phyloP scores from a whole-genome alignment of 2,888 invertebrate species.

The Rhingia campestris region DNA sequence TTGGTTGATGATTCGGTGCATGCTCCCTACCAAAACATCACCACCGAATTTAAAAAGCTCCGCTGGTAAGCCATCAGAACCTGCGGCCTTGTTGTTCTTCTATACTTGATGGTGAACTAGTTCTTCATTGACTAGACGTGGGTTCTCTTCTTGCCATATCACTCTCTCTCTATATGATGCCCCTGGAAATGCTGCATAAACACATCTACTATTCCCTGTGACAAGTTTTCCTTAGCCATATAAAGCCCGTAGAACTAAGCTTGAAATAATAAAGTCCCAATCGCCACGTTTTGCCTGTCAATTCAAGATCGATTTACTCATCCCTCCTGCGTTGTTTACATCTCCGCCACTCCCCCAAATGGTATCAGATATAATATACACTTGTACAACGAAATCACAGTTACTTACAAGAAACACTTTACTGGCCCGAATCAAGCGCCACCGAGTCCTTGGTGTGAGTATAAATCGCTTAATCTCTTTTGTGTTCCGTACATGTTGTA shows the following conservation, averaged over 20 bases:
- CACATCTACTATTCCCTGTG: too few species aligned
- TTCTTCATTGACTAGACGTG: too few species aligned
- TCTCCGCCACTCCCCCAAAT: slow-evolving; percentile 38
- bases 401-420: slow-evolving; percentile 66
- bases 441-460: slow-evolving; percentile 34
- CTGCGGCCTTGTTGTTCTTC: too few species aligned
- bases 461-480: slow-evolving; percentile 74
- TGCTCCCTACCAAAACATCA: too few species aligned
- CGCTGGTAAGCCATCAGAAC: too few species aligned
- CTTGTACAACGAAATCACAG: slow-evolving; percentile 56
- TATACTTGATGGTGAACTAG: too few species aligned
- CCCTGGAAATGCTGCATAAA: too few species aligned
- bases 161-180: too few species aligned
- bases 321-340: slow-evolving; percentile 17
- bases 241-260: slow-evolving; percentile 45
- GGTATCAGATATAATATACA: slow-evolving; percentile 8
- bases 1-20: too few species aligned
- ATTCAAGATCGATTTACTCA: slow-evolving; percentile 68
- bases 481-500: slow-evolving; percentile 70
- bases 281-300: slow-evolving; percentile 64
- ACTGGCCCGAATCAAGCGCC: slow-evolving; percentile 24
- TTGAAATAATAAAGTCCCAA: slow-evolving; percentile 35
- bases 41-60: too few species aligned
- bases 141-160: too few species aligned
- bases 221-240: too few species aligned